Conservation (phyloP, 2,113 vertebrate genomes). For the Myiopsitta monachus region DNA sequence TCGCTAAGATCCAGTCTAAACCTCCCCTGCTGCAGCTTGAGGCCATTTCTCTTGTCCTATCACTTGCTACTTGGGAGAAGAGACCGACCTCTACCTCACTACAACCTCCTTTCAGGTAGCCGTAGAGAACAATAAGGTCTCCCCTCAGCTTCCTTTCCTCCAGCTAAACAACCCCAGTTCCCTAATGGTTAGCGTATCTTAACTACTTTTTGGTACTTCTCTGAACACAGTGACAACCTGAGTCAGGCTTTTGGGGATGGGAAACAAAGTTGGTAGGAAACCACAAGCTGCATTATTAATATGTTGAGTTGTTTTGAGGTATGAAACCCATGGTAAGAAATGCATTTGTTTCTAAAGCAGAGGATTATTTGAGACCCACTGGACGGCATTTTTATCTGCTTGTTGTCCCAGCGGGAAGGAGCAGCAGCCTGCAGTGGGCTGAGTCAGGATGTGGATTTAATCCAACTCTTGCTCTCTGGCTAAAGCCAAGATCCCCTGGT, state of each 20-base stretch:
- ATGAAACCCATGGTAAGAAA: background rate
- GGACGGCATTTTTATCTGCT: background rate
- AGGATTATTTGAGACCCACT: background rate
- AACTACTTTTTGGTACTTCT: background rate
- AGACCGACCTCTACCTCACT: background rate
- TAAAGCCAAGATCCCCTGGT: background rate
- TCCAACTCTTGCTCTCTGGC: background rate
- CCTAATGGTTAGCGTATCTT: background rate
- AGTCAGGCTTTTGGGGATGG: background rate
- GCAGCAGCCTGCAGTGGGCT: background rate
- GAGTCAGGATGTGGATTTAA: slow-evolving; percentile 28
- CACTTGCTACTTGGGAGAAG: background rate
- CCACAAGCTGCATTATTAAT: background rate
- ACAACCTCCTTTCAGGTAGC: background rate
- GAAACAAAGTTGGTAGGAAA: background rate
- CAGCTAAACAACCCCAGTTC: background rate
- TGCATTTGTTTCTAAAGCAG: background rate
- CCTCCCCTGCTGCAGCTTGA: background rate
- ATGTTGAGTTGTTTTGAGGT: background rate
- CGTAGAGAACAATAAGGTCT: background rate
- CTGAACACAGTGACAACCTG: background rate
- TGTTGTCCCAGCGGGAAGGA: background rate
- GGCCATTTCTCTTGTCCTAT: background rate
- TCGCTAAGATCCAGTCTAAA: background rate
- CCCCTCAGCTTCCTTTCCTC: background rate